Evolutionary conservation across 1,140 invertebrate species (phyloP).

Genomic region (Drosophila ironensis): DNA sequence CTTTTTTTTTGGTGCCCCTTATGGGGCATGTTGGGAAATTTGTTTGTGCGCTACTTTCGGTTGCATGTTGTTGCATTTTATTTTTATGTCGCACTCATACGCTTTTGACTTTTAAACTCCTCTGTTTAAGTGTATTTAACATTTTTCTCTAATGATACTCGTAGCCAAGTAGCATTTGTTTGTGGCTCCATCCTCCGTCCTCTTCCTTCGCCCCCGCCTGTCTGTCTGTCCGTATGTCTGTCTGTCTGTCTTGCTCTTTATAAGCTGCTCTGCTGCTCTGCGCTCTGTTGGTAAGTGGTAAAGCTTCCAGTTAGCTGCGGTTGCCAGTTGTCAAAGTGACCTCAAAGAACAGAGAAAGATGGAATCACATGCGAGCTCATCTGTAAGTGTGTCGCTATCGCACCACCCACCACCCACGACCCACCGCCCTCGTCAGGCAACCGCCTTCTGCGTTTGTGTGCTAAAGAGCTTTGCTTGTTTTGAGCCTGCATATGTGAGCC

Average conservation of each 20-base stretch:
- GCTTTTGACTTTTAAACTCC: slow-evolving; percentile 72
- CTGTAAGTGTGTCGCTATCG: slow-evolving; percentile 44
- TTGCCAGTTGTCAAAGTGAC: slow-evolving; percentile 76
- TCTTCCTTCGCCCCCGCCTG: not conserved
- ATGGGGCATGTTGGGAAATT: slow-evolving; percentile 52
- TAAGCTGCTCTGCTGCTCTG: slow-evolving; percentile 6
- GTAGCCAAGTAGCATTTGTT: slow-evolving; percentile 67
- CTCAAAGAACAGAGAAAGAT: slow-evolving; percentile 65
- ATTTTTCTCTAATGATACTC: slow-evolving; percentile 77
- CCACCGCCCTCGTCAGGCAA: not conserved
- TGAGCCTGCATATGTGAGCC: slow-evolving; percentile 16
- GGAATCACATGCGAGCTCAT: slow-evolving; percentile 42
- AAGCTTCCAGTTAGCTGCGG: slow-evolving; percentile 61
- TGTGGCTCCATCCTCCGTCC: not conserved
- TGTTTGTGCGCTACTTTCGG: slow-evolving; percentile 27
- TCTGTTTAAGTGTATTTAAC: slow-evolving; percentile 71
- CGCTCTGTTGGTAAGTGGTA: slow-evolving; percentile 44
- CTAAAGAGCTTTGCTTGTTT: slow-evolving; percentile 50
- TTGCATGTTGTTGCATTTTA: slow-evolving; percentile 45
- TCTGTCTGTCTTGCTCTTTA: slow-evolving; percentile 4
- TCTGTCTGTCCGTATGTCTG: not conserved
- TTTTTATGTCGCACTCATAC: slow-evolving; percentile 63
- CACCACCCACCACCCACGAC: not conserved
- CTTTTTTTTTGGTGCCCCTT: not conserved
- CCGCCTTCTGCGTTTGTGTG: slow-evolving; percentile 9